These are phyloP conservation scores for Corythoichthys intestinalis DNA, from an alignment of 2,113 vertebrate genomes.

Conservation along the genomic window DNA sequence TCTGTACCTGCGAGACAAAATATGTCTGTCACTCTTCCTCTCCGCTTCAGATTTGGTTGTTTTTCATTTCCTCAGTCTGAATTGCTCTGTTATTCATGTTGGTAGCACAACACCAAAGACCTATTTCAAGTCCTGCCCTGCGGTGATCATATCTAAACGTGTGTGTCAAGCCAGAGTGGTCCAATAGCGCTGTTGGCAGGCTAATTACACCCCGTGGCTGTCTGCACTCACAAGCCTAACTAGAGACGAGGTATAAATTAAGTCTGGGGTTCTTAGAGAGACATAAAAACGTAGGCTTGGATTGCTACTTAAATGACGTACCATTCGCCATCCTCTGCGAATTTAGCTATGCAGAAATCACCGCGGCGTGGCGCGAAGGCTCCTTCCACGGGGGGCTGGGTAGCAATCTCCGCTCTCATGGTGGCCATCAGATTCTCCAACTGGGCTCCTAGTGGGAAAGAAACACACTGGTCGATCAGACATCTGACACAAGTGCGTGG, in stretches of 20 bases:
- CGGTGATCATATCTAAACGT: background rate
- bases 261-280: slow-evolving; percentile 8
- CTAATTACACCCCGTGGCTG: slow-evolving; percentile 51
- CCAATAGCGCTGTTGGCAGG: slow-evolving; percentile 19
- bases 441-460: slow-evolving; percentile 75
- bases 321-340: slow-evolving; percentile 89
- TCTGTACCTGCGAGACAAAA: slow-evolving; percentile 81
- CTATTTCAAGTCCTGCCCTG: no score
- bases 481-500: background rate
- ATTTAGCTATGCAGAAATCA: slow-evolving; percentile 94
- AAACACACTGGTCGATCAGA: background rate
- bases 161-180: slow-evolving; percentile 34
- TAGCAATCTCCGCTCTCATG: slow-evolving; percentile 87
- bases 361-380: slow-evolving; percentile 83
- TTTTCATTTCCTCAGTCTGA: background rate
- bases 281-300: background rate
- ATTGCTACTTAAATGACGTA: slow-evolving; percentile 31
- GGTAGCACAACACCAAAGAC: background rate
- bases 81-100: background rate
- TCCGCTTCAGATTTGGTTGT: background rate
- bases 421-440: slow-evolving; percentile 96
- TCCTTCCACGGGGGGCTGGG: slow-evolving; percentile 87
- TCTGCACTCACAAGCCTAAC: slow-evolving; percentile 44
- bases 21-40: background rate
- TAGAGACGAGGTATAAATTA: slow-evolving; percentile 33